A percentile compares a stretch with the other conserved stretches of the same genome.
Conservation (phyloP, 2,797 vertebrate species). For the Clamator glandarius region DNA sequence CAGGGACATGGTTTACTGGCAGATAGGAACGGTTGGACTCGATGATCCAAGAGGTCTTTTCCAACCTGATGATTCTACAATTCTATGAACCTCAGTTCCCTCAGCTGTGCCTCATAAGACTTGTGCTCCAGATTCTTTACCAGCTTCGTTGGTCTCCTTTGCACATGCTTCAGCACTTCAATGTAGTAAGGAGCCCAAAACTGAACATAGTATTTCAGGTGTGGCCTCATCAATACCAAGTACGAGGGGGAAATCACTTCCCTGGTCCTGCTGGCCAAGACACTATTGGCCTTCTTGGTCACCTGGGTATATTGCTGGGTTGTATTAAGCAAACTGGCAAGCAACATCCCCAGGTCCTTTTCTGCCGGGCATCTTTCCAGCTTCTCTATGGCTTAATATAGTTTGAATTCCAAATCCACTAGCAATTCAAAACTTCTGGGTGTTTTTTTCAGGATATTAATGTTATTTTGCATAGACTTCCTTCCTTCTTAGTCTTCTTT, state of each 20-base stretch:
- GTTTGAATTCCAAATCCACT: not conserved
- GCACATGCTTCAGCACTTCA: accelerated
- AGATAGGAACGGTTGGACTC: too few relatives aligned
- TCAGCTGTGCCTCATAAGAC: not conserved
- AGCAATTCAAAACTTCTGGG: not conserved
- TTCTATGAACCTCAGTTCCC: not conserved
- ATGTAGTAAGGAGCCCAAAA: not conserved
- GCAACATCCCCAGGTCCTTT: not conserved
- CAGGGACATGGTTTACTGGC: too few relatives aligned
- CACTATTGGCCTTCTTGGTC: not conserved
- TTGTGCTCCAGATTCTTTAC: not conserved
- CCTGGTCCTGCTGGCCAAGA: not conserved
- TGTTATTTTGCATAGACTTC: not conserved
- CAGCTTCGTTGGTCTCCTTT: not conserved
- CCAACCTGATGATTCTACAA: too few relatives aligned
- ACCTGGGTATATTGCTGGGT: not conserved
- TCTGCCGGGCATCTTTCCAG: not conserved
- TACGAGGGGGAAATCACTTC: not conserved
- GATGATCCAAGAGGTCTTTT: too few relatives aligned
- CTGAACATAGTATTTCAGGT: not conserved
- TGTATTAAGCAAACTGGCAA: not conserved
- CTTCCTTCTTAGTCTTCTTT: not conserved
- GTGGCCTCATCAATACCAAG: not conserved
- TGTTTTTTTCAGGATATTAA: accelerated
- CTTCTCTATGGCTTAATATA: not conserved